phyloP scores from a whole-genome alignment of 2,113 vertebrate genomes.

The Octodon degus region DNA sequence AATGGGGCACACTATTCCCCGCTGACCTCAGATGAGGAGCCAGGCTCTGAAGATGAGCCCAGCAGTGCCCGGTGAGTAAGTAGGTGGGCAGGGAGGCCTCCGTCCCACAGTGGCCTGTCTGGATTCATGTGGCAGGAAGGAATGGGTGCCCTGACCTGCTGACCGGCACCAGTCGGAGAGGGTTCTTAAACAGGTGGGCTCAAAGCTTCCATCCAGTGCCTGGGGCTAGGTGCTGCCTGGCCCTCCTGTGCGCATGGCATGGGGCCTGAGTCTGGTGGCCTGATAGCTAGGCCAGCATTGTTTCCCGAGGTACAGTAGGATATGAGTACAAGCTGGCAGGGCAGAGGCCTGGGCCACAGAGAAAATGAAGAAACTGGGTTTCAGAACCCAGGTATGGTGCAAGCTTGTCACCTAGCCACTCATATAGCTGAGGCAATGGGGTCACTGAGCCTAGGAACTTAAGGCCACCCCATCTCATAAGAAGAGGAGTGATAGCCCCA shows the following conservation, averaged over 20 bases:
- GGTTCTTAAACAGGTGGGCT: too few species aligned
- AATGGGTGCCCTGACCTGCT: background rate
- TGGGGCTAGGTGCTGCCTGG: background rate
- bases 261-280: background rate
- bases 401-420: background rate
- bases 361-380: background rate
- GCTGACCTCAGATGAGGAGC: conserved; percentile 89
- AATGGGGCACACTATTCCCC: conserved; percentile 90
- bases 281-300: background rate
- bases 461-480: background rate
- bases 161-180: too few species aligned
- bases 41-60: conserved; percentile 88
- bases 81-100: background rate
- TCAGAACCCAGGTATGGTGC: background rate
- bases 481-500: background rate
- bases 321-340: background rate
- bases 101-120: background rate
- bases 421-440: background rate
- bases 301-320: background rate
- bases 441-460: background rate
- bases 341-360: background rate
- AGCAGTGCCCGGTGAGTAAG: conserved; percentile 85
- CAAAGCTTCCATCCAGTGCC: too few species aligned
- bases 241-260: background rate
- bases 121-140: background rate